Conservation (phyloP, 35 echinoderm and acorn worm genomes). For the Lytechinus variegatus region DNA sequence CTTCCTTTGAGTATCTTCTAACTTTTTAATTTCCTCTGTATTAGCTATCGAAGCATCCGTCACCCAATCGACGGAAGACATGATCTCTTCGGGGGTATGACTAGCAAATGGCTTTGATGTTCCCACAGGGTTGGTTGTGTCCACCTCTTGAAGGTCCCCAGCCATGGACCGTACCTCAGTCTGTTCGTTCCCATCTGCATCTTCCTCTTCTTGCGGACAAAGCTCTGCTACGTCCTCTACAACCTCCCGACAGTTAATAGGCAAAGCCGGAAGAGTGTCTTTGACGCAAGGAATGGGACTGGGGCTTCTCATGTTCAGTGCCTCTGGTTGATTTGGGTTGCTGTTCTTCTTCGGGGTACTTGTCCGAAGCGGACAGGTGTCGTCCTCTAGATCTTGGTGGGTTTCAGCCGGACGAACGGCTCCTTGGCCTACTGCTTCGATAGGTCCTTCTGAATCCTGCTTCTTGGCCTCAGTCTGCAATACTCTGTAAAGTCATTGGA, state of each 20-base stretch:
- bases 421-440: background rate
- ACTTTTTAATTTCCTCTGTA: background rate
- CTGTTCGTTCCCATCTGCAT: background rate
- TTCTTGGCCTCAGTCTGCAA: no score
- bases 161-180: background rate
- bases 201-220: background rate
- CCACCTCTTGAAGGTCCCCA: background rate
- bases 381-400: background rate
- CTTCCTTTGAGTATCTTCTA: background rate
- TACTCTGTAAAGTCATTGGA: no score
- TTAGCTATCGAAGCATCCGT: background rate
- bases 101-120: background rate
- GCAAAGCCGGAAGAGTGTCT: background rate
- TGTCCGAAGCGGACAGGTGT: background rate
- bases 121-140: background rate
- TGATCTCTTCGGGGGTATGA: background rate
- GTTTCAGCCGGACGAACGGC: background rate
- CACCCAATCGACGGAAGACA: background rate
- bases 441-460: no score
- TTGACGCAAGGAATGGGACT: background rate
- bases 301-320: background rate
- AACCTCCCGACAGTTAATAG: background rate
- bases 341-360: background rate
- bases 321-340: background rate
- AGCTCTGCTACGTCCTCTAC: background rate